Evolutionary conservation across 2,113 vertebrate species (phyloP).

Genomic region (Prietella phreatophila): DNA sequence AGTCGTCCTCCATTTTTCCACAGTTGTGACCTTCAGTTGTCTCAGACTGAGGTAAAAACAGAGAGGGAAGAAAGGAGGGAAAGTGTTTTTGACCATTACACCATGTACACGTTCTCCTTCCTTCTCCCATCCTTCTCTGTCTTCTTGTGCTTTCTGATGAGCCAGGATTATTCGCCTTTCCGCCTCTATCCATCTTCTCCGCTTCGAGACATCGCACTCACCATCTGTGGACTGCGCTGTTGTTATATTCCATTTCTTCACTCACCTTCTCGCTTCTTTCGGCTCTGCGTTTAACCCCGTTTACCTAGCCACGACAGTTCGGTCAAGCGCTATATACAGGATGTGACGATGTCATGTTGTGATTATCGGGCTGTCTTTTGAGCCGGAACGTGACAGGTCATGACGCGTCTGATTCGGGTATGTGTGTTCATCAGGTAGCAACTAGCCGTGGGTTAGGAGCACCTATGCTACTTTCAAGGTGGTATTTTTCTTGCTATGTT

Average conservation of each 20-base stretch:
- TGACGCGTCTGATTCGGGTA: background rate
- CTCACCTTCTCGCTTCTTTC: background rate
- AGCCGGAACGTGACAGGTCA: background rate
- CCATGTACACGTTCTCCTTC: slow-evolving; percentile 26
- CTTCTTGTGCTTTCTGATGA: slow-evolving; percentile 44
- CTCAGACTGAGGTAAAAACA: background rate
- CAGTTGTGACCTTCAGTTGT: slow-evolving; percentile 8
- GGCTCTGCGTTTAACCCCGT: slow-evolving; percentile 21
- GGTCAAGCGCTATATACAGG: background rate
- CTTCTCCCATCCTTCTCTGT: slow-evolving; percentile 42
- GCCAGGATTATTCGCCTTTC: slow-evolving; percentile 35
- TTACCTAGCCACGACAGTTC: slow-evolving; percentile 22
- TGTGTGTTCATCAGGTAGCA: background rate
- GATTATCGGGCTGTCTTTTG: slow-evolving; percentile 29
- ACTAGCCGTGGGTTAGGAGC: background rate
- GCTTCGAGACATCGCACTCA: slow-evolving; percentile 27
- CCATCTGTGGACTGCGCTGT: slow-evolving; percentile 43
- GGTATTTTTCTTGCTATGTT: background rate
- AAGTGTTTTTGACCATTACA: background rate
- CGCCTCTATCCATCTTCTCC: slow-evolving; percentile 43
- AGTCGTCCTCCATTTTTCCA: background rate
- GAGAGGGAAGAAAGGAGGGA: background rate
- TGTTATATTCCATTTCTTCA: slow-evolving; percentile 28
- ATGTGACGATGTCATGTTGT: slow-evolving; percentile 18
- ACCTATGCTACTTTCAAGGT: background rate